Evolutionary conservation across 2,888 invertebrate species (phyloP), one percentile per base, ranked within the genome.

Genomic region (Machimus rusticus): DNA sequence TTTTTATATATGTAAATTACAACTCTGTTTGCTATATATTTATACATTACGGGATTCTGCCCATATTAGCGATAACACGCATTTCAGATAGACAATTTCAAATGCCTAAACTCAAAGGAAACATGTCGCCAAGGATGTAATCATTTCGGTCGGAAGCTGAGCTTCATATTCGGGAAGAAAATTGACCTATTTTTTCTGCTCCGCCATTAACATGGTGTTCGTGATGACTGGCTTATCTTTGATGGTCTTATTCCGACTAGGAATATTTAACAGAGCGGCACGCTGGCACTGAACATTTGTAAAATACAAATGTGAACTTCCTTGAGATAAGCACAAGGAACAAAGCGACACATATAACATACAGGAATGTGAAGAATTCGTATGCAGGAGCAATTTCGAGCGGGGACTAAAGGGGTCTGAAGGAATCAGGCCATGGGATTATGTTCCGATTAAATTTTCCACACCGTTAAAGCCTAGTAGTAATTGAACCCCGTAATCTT

Each of bases 81-180:
- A 14, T 34, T 28, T 66, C n/a, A 19, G 37, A 14, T 5, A 34
- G 37, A 76, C 76, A 28, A 76, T 76, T 76, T 76, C 76, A 76
- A 76, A 76, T 76, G 76, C 39, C 37, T 76, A 16, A 76, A 76
- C 28, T 9, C 57, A 19, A 57, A 76, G 76, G 76, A 76, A 34
- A 76, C 76, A 76, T 76, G 76, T 37, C 76, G 76, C 76, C 76
- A 76, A 37, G 76, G 76, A 76, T 76, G 76, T 39, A 34, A 39
- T 76, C 76, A 76, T 76, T 76, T n/a, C 39, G 39, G n/a, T 16
- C 34, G 37, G 76, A n/a, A 76, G 34, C 39, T 37, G 76, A 76
- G 39, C 39, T 37, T 39, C 76, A 37, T 39, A 39, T 76, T 76
- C 37, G n/a, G 76, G 34, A 12, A 37, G 37, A 76, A 76, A 39